phyloP scores from a whole-genome alignment of 1,140 invertebrate genomes.

The Rhyacophila brunnea region DNA sequence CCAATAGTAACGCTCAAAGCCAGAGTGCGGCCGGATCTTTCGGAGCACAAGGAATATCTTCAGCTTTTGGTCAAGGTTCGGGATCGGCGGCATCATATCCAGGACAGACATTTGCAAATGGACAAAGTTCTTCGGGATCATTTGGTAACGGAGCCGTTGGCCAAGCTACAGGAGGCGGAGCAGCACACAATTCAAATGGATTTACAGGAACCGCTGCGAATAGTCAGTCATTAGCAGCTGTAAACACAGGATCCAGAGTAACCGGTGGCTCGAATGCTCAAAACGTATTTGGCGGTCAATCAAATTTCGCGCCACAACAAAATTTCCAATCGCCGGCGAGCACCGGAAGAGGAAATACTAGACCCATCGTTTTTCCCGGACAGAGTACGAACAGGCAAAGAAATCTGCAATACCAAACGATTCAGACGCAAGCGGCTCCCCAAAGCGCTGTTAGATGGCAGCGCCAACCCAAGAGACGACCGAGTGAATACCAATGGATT shows the following conservation, averaged over 20 bases:
- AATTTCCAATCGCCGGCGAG: constrained; percentile 2
- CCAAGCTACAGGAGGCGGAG: constrained; percentile 17
- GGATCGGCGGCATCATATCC: constrained; percentile 14
- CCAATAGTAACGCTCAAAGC: constrained; percentile 22
- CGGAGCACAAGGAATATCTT: constrained; percentile 13
- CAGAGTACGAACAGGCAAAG: constrained; percentile 9
- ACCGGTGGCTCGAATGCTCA: neutral
- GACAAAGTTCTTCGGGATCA: constrained; percentile 18
- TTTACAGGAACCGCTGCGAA: constrained; percentile 23
- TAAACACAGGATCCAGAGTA: constrained; percentile 6
- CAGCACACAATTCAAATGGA: constrained; percentile 12
- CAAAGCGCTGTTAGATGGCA: constrained; percentile 6
- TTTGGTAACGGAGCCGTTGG: constrained; percentile 27
- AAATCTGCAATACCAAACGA: constrained; percentile 11
- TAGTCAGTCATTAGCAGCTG: constrained; percentile 17
- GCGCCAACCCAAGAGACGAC: constrained; percentile 13
- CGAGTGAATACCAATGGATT: constrained; percentile 20
- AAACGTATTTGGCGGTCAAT: neutral
- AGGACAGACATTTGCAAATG: constrained; percentile 23
- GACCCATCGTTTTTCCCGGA: constrained; percentile 25
- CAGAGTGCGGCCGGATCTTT: constrained; percentile 18
- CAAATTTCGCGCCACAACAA: constrained; percentile 8
- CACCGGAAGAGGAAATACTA: constrained; percentile 5
- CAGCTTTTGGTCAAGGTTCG: constrained; percentile 23
- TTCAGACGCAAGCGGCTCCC: neutral